Evolutionary conservation across 1,140 invertebrate species (phyloP).

Genomic region (Trichonephila inaurata): DNA sequence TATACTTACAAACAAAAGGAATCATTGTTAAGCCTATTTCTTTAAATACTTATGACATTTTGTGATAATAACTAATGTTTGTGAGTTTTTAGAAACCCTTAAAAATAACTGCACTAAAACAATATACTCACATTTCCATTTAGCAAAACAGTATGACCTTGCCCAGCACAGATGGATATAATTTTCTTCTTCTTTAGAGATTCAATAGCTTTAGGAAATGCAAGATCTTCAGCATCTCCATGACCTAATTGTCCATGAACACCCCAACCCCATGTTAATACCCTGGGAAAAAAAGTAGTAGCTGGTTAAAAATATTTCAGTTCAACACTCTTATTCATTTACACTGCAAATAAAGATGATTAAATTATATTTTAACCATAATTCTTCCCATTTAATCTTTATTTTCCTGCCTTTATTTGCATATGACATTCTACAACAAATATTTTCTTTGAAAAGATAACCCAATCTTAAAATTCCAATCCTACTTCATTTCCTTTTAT

Average conservation of each 20-base stretch:
- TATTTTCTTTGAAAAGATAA: too few species aligned
- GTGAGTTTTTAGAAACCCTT: background rate
- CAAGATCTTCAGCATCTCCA: conserved; percentile 85
- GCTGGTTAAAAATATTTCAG: too few species aligned
- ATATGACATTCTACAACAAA: too few species aligned
- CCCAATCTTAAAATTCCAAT: too few species aligned
- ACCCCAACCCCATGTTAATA: conserved; percentile 87
- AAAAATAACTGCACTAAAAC: background rate
- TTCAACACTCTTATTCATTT: background rate
- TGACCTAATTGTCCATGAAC: conserved; percentile 92
- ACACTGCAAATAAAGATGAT: background rate
- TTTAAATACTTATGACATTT: too few species aligned
- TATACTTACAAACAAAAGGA: too few species aligned
- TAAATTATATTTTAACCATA: background rate
- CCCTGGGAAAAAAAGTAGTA: conserved; percentile 77
- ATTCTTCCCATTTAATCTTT: too few species aligned
- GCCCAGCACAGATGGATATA: conserved; percentile 85
- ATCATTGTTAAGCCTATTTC: too few species aligned
- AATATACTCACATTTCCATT: conserved; percentile 82
- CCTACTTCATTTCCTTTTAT: too few species aligned
- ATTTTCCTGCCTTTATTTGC: too few species aligned
- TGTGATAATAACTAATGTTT: too few species aligned
- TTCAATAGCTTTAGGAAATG: conserved; percentile 84
- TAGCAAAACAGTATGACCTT: conserved; percentile 88
- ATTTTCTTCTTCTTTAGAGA: conserved; percentile 80